Evolutionary conservation across 2,113 vertebrate genomes (phyloP).

Genomic region (Scomber scombrus): DNA sequence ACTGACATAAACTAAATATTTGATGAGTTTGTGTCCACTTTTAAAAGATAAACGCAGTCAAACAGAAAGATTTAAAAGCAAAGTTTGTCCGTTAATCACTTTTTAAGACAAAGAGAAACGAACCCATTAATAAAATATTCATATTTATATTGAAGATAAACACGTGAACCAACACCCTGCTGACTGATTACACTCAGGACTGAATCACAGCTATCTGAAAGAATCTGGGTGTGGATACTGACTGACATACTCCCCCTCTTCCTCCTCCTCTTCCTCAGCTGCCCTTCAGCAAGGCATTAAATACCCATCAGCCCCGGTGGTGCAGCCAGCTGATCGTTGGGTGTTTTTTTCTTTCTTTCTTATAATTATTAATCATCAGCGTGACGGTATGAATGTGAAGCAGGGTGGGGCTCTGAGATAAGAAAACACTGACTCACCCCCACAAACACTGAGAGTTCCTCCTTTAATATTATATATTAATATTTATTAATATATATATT

Average conservation of each 20-base stretch:
- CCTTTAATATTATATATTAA: too few relatives aligned
- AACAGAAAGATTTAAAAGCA: too few relatives aligned
- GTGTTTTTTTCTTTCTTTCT: neutral
- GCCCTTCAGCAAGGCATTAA: slow-evolving; percentile 29
- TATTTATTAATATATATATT: too few relatives aligned
- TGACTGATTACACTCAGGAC: neutral
- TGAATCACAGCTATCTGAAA: slow-evolving; percentile 15
- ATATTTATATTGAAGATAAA: neutral
- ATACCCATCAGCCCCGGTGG: neutral
- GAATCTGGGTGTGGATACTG: slow-evolving; percentile 44
- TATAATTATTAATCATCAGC: neutral
- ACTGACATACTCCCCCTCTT: neutral
- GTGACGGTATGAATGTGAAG: neutral
- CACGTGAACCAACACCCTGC: neutral
- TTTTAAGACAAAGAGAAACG: too few relatives aligned
- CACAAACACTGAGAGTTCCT: too few relatives aligned
- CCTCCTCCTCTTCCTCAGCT: too few relatives aligned
- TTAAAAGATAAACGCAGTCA: neutral
- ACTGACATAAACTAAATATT: too few relatives aligned
- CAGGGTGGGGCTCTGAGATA: slow-evolving; percentile 18
- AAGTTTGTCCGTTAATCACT: too few relatives aligned
- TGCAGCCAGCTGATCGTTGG: neutral
- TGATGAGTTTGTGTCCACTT: too few relatives aligned
- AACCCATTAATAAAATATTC: neutral
- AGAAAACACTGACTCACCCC: too few relatives aligned